Percentiles rank a stretch among this genome's conserved stretches.
Evolutionary conservation across 2,888 invertebrate genomes (phyloP).

Genomic region (Drosophila testacea): DNA sequence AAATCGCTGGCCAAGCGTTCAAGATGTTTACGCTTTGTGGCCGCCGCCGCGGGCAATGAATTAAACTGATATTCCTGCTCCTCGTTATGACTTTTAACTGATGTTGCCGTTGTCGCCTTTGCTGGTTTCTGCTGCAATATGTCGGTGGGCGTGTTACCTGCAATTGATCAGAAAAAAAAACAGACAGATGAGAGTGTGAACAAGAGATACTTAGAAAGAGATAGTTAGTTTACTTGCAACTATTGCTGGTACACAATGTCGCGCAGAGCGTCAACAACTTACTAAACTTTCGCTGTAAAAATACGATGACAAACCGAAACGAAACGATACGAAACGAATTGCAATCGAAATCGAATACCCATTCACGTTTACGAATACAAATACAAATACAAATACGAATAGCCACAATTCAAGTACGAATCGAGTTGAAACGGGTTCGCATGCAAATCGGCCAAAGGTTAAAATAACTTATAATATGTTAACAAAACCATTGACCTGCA

Average conservation of each 20-base stretch:
- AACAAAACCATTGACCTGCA: slow-evolving; percentile 81
- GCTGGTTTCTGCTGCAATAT: slow-evolving; percentile 78
- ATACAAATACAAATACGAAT: slow-evolving; percentile 19
- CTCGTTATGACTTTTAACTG: slow-evolving; percentile 60
- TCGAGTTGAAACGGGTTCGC: slow-evolving; percentile 33
- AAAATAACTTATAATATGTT: slow-evolving; percentile 80
- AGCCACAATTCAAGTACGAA: slow-evolving; percentile 8
- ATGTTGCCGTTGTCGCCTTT: slow-evolving; percentile 74
- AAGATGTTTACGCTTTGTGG: slow-evolving; percentile 73
- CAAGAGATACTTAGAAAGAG: slow-evolving; percentile 13
- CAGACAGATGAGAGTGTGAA: slow-evolving; percentile 7
- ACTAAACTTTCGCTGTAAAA: slow-evolving; percentile 48
- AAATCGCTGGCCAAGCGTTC: slow-evolving; percentile 69
- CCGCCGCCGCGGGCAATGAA: slow-evolving; percentile 62
- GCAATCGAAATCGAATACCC: slow-evolving; percentile 4
- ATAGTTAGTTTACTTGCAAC: background rate
- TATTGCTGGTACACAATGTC: slow-evolving; percentile 23
- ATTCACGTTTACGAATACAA: background rate
- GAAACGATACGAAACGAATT: background rate
- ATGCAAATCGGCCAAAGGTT: slow-evolving; percentile 79
- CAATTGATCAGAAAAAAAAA: slow-evolving; percentile 25
- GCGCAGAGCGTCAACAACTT: slow-evolving; percentile 35
- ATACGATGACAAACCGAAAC: slow-evolving; percentile 2
- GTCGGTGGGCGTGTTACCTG: slow-evolving; percentile 81
- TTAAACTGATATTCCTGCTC: slow-evolving; percentile 63